Conservation (phyloP, 1,140 invertebrate genomes). For the Aricia agestis region DNA sequence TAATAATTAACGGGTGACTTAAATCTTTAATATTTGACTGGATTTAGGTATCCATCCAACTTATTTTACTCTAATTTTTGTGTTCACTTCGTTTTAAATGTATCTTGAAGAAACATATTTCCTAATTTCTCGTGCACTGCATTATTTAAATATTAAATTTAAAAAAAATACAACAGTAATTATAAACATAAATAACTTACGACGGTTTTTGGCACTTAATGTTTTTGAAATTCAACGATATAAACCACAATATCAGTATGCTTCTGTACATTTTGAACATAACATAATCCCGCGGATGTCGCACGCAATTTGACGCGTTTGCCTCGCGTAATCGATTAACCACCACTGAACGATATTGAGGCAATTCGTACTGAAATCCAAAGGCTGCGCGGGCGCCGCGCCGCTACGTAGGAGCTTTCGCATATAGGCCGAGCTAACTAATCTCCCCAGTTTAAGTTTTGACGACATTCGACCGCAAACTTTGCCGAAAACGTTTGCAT, state of each 20-base stretch:
- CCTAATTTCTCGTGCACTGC: too few relatives aligned
- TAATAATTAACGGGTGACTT: too few relatives aligned
- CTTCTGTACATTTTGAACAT: slow-evolving; percentile 39
- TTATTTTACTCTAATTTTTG: too few relatives aligned
- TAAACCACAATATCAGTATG: slow-evolving; percentile 33
- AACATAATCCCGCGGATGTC: slow-evolving; percentile 34
- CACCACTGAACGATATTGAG: slow-evolving; percentile 50
- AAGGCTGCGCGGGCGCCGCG: slow-evolving; percentile 57
- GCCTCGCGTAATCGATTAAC: slow-evolving; percentile 53
- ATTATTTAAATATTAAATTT: too few relatives aligned
- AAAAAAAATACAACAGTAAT: too few relatives aligned
- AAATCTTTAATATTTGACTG: too few relatives aligned
- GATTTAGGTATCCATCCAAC: too few relatives aligned
- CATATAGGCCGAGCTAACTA: slow-evolving; percentile 34
- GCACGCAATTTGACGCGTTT: slow-evolving; percentile 41
- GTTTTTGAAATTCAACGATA: slow-evolving; percentile 20
- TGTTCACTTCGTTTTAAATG: too few relatives aligned
- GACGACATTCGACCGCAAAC: slow-evolving; percentile 26
- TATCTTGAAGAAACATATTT: too few relatives aligned
- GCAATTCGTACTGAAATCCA: slow-evolving; percentile 40
- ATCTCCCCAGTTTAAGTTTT: slow-evolving; percentile 37
- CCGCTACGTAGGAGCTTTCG: slow-evolving; percentile 51
- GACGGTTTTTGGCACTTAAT: slow-evolving; percentile 15
- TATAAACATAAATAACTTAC: slow-evolving; percentile 31
- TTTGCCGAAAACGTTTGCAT: slow-evolving; percentile 27